These are phyloP conservation scores for Formica selysi DNA, from an alignment of 1,140 invertebrate species.

Conservation along the genomic window DNA sequence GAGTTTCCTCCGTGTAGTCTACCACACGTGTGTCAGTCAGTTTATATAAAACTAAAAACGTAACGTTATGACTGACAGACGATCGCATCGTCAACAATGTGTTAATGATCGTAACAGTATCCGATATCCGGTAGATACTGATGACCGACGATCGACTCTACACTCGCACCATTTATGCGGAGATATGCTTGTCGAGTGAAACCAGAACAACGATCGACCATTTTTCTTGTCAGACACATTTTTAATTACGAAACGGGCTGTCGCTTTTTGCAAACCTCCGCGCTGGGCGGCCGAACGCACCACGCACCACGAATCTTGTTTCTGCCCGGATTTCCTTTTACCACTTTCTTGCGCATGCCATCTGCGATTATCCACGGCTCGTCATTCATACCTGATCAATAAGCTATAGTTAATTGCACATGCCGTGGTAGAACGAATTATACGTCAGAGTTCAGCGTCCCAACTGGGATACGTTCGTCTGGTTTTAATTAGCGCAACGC, in stretches of 20 bases:
- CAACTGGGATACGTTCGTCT: slow-evolving; percentile 48
- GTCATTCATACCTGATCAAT: slow-evolving; percentile 64
- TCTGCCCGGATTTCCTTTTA: slow-evolving; percentile 56
- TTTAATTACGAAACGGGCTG: slow-evolving; percentile 31
- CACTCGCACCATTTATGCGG: slow-evolving; percentile 28
- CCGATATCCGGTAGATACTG: slow-evolving; percentile 49
- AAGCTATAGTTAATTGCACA: slow-evolving; percentile 60
- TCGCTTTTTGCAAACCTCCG: slow-evolving; percentile 32
- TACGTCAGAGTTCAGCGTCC: slow-evolving; percentile 48
- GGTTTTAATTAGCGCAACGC: slow-evolving; percentile 52
- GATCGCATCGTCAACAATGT: slow-evolving; percentile 44
- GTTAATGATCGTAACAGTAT: slow-evolving; percentile 52
- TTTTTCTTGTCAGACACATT: slow-evolving; percentile 27
- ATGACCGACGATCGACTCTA: slow-evolving; percentile 42
- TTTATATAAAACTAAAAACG: slow-evolving; percentile 8
- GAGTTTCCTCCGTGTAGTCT: neutral
- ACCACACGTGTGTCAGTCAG: neutral
- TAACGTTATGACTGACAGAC: slow-evolving; percentile 28
- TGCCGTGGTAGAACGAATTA: slow-evolving; percentile 54
- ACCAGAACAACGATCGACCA: slow-evolving; percentile 27
- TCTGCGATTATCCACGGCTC: slow-evolving; percentile 55
- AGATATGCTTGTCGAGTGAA: slow-evolving; percentile 43
- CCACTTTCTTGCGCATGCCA: slow-evolving; percentile 51
- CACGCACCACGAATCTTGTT: slow-evolving; percentile 32
- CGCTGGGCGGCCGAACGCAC: neutral